Conservation (phyloP, 2,888 invertebrate genomes). For the Lepeophtheirus nordmannii region DNA sequence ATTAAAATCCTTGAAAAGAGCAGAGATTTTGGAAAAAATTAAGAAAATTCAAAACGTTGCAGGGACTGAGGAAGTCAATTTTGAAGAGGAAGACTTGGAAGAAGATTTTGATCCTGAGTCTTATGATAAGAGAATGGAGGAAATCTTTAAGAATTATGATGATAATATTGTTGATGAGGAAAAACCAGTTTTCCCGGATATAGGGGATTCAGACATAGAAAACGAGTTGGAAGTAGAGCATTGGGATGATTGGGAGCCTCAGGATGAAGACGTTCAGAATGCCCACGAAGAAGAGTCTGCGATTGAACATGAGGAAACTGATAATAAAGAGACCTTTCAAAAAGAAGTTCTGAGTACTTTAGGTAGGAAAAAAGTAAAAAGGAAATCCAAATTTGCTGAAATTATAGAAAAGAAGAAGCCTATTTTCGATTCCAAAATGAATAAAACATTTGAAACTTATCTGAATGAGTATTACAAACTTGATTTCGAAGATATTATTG, state of each 20-base stretch:
- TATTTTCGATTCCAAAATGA: constrained; percentile 54
- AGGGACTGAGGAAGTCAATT: constrained; percentile 54
- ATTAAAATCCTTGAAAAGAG: constrained; percentile 65
- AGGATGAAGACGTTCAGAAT: constrained; percentile 29
- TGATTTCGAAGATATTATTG: constrained; percentile 89
- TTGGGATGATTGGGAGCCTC: constrained; percentile 47
- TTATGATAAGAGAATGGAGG: constrained; percentile 70
- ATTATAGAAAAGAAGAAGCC: constrained; percentile 61
- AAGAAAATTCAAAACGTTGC: constrained; percentile 69
- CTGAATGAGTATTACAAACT: constrained; percentile 86
- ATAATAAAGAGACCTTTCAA: constrained; percentile 34
- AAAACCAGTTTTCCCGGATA: constrained; percentile 69
- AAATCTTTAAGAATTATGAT: constrained; percentile 68
- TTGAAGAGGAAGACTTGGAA: constrained; percentile 61
- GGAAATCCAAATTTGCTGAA: constrained; percentile 57
- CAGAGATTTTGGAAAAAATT: constrained; percentile 78
- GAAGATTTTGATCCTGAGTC: constrained; percentile 76
- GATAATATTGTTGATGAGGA: constrained; percentile 37
- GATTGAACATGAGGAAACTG: no score
- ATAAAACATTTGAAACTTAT: constrained; percentile 64
- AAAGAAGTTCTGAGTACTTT: constrained; percentile 42
- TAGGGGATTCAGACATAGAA: constrained; percentile 10
- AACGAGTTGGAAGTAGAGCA: constrained; percentile 40
- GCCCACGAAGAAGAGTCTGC: constrained; percentile 32
- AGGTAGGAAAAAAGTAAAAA: constrained; percentile 38